Conservation (phyloP, 2,888 invertebrate species). For the Glaucopsyche alexis region DNA sequence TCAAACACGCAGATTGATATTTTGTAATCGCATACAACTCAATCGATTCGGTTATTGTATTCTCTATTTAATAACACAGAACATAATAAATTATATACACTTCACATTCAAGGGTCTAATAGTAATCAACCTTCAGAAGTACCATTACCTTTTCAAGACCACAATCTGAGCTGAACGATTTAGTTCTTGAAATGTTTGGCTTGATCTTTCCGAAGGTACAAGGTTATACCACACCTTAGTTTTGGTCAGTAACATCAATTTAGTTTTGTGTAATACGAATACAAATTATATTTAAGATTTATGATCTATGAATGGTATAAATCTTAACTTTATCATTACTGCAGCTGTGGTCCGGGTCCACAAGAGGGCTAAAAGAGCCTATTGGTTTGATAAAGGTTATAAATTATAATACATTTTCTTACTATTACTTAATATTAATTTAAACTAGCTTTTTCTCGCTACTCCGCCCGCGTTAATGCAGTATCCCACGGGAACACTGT, state of each 20-base stretch:
- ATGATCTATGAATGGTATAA: neutral
- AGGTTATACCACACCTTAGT: neutral
- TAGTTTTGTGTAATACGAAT: conserved; percentile 5
- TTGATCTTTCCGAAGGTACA: conserved; percentile 11
- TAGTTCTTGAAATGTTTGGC: conserved; percentile 12
- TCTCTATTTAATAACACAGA: conserved; percentile 10
- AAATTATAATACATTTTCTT: no score
- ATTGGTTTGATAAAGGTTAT: neutral
- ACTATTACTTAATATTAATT: neutral
- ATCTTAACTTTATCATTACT: conserved; percentile 1
- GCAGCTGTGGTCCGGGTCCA: neutral
- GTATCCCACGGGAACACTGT: no score
- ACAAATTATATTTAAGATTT: neutral
- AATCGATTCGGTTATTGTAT: neutral
- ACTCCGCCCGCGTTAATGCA: no score
- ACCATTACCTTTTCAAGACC: conserved; percentile 22
- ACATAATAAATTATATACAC: conserved; percentile 12
- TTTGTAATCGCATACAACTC: conserved; percentile 1
- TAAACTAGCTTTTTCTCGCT: neutral
- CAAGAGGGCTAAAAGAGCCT: neutral
- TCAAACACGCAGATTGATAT: neutral
- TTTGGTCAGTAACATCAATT: neutral
- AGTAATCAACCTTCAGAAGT: conserved; percentile 8
- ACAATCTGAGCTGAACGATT: neutral
- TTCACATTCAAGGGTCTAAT: conserved; percentile 21